These are phyloP conservation scores for Caenorhabditis sp. DNA, from an alignment of 2,888 invertebrate genomes.

Conservation along the genomic window DNA sequence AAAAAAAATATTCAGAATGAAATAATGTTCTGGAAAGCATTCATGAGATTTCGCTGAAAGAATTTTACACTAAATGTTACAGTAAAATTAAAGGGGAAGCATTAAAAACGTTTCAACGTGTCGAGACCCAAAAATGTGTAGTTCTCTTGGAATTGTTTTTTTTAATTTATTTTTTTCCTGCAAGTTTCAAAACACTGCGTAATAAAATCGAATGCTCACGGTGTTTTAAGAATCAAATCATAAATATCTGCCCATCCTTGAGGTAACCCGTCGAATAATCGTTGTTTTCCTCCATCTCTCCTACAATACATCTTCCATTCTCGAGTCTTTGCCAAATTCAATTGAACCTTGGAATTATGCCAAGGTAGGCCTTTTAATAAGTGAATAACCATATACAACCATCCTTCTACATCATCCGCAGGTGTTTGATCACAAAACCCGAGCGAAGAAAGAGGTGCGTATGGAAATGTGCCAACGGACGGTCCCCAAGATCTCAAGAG, in stretches of 20 bases:
- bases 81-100: no score
- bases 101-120: no score
- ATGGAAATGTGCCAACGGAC: conserved; percentile 38
- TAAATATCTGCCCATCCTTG: conserved; percentile 47
- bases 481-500: conserved; percentile 29
- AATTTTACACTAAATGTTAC: no score
- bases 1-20: conserved; percentile 7
- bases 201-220: no score
- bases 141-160: no score
- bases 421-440: conserved; percentile 35
- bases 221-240: conserved; percentile 43
- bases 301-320: conserved; percentile 46
- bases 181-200: no score
- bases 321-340: conserved; percentile 22
- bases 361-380: conserved; percentile 34
- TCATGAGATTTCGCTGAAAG: no score
- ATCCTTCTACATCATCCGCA: conserved; percentile 34
- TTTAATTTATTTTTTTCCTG: no score
- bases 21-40: no score
- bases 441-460: conserved; percentile 31
- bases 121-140: no score
- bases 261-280: conserved; percentile 46
- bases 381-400: conserved; percentile 30
- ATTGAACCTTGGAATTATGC: conserved; percentile 15
- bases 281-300: conserved; percentile 36